These are phyloP conservation scores for Pocillopora meandrina DNA, from an alignment of 92 coral and sea anemone species.

Conservation along the genomic window DNA sequence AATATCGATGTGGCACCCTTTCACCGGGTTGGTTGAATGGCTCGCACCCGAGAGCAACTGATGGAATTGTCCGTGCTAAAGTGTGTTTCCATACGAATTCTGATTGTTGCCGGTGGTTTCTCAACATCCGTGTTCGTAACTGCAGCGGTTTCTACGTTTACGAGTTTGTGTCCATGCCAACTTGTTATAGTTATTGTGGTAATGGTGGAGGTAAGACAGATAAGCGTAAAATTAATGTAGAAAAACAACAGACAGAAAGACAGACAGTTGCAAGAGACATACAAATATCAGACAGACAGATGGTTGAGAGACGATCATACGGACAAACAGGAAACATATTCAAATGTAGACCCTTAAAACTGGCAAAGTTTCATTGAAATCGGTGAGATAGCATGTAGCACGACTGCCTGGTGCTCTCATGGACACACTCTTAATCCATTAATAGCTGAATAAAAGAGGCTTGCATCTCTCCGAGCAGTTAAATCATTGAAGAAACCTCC, in stretches of 20 bases:
- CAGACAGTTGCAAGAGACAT: too few relatives aligned
- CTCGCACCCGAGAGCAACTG: conserved; percentile 39
- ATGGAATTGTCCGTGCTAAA: conserved; percentile 39
- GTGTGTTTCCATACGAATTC: conserved; percentile 34
- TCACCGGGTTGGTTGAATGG: conserved; percentile 54
- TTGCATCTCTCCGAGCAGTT: too few relatives aligned
- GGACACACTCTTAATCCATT: too few relatives aligned
- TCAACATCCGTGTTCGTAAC: conserved; percentile 46
- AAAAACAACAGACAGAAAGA: not conserved
- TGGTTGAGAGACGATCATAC: not conserved
- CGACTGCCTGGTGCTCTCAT: too few relatives aligned
- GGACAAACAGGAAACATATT: not conserved
- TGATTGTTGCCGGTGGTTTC: conserved; percentile 17
- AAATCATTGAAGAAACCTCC: too few relatives aligned
- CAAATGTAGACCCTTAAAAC: too few relatives aligned
- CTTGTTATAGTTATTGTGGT: conserved; percentile 27
- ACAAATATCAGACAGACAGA: not conserved
- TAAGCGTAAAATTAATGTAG: too few relatives aligned
- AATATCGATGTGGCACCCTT: conserved; percentile 30
- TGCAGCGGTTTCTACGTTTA: conserved; percentile 64
- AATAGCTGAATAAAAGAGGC: too few relatives aligned
- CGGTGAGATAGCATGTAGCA: too few relatives aligned
- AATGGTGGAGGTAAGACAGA: conserved; percentile 11
- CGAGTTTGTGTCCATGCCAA: conserved; percentile 9
- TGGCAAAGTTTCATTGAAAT: too few relatives aligned